Conservation (phyloP, 2,888 invertebrate genomes). For the Watsonalla cultraria region DNA sequence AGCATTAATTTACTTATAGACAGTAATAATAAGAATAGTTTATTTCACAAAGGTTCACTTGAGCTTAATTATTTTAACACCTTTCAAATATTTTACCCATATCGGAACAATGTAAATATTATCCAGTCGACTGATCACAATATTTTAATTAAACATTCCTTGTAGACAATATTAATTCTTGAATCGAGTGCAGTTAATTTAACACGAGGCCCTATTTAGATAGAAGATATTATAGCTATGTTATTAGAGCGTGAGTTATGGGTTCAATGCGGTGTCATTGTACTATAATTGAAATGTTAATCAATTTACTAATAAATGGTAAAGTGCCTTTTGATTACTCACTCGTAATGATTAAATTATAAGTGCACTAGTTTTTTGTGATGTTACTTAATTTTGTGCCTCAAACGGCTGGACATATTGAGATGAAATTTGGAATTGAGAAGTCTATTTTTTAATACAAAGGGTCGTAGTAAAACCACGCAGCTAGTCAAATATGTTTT, state of each 20-base stretch:
- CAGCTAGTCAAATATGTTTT: too few relatives aligned
- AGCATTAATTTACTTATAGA: too few relatives aligned
- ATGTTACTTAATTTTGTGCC: too few relatives aligned
- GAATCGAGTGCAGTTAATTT: neutral
- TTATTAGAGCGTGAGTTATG: neutral
- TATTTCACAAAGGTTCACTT: neutral
- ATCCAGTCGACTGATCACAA: neutral
- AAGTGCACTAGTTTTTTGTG: too few relatives aligned
- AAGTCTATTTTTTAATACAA: too few relatives aligned
- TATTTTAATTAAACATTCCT: neutral
- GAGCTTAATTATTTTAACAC: neutral
- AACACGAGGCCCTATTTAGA: neutral
- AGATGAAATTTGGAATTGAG: too few relatives aligned
- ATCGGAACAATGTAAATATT: neutral
- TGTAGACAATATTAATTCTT: neutral
- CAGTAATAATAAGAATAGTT: too few relatives aligned
- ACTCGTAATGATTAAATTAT: too few relatives aligned
- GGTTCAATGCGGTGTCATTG: neutral
- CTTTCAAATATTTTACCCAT: too few relatives aligned
- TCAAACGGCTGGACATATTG: too few relatives aligned
- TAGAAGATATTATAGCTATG: neutral
- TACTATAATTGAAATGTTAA: neutral
- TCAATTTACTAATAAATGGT: neutral
- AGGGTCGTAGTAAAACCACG: too few relatives aligned
- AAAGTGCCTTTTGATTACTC: too few relatives aligned